Base-by-base conservation (phyloP, 2,888 invertebrate genomes). In the Dimorphilus gyrociliatus region DNA sequence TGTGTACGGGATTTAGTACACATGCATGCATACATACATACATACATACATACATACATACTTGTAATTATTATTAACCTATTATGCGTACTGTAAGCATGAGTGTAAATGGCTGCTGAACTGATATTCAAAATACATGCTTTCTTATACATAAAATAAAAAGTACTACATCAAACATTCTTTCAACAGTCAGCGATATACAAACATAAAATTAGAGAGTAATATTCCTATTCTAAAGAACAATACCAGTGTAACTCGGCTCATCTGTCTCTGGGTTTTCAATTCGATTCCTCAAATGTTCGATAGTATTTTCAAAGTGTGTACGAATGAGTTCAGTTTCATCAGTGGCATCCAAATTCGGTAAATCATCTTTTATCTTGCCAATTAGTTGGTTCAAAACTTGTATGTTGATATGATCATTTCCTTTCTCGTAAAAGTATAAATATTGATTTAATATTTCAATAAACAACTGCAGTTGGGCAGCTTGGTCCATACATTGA, bases 271-370 rank as follows among this genome's bases (percentile, higher is more conserved):
- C 51, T 2, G 39, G 37, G 12, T 38, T 37, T 13, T 54, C 49
- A 39, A 48, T 43, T 21, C 47, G 38, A 15, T 45, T 31, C 28
- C 51, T 47, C 27, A 60, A 42, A 39, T 60, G 58, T 37, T 56
- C 56, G 10, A 58, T 23, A 2, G 60, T 58, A 41, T 60, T 60
- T 37, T 78, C 79, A 62, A 92, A 85, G 61, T 92, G 92, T 54
- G 82, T 84, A 39, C 81, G 80, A 44, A 97, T 86, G 65, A 90
- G 88, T 51, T 94, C 90, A 18, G 86, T 84, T 61, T 94, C 94
- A 50, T 90, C 88, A 13, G 80, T 84, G 28, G 79, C 77, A 55
- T 94, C 94, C 38, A 97, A 67, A 61, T 84, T 86, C 0, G 86
- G 82, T 18, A 92, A 64, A 57, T 90, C 86, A 50, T 90, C 88